Evolutionary conservation across 1,140 invertebrate genomes (phyloP).

Genomic region (Scylla paramamosain): DNA sequence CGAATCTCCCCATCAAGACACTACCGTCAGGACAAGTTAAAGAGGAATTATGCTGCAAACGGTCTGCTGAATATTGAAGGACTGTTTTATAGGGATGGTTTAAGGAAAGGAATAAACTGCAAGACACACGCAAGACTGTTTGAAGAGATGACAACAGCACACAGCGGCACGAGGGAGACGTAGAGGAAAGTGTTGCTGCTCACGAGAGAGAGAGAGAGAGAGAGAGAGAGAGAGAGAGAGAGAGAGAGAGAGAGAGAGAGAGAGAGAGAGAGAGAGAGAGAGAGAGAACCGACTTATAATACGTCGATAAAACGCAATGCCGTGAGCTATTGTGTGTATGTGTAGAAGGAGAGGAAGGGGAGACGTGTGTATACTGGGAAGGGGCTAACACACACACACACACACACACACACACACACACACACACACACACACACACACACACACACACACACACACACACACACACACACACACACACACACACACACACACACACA

Average conservation of each 20-base stretch:
- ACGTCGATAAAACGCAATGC: too few species aligned
- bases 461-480: constrained; percentile 27
- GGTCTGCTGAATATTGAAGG: neutral
- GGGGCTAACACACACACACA: neutral
- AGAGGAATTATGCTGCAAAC: neutral
- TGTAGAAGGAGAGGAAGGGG: neutral
- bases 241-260: neutral
- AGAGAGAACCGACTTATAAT: neutral
- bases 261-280: neutral
- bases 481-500: constrained; percentile 9
- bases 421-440: constrained; percentile 19
- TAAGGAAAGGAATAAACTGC: neutral
- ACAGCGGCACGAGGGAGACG: neutral
- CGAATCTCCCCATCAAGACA: too few species aligned
- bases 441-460: neutral
- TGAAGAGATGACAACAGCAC: neutral
- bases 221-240: neutral
- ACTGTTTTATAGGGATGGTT: neutral
- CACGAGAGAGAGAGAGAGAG: neutral
- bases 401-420: constrained; percentile 23
- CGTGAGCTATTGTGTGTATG: too few species aligned
- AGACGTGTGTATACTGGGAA: neutral
- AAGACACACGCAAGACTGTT: neutral
- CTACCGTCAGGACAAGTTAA: too few species aligned
- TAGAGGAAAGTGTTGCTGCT: neutral